These are phyloP conservation scores for Empis livida DNA, from an alignment of 2,888 invertebrate species.

Conservation along the genomic window DNA sequence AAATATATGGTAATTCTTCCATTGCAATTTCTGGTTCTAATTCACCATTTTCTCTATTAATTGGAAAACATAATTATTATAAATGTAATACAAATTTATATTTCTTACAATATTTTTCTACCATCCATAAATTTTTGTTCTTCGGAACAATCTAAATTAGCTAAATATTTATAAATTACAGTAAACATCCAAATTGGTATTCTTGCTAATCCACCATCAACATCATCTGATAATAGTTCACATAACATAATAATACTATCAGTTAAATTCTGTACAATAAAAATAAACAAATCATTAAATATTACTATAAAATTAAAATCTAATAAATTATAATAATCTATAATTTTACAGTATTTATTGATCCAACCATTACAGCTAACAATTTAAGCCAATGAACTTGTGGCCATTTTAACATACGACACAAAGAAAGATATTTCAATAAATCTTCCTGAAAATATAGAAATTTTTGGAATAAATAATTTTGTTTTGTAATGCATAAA, in stretches of 20 bases:
- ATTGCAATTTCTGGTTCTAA: conserved; percentile 14
- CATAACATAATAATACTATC: conserved; percentile 70
- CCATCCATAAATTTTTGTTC: conserved; percentile 18
- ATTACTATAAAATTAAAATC: too few species aligned
- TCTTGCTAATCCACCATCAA: conserved; percentile 69
- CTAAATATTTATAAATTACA: conserved; percentile 45
- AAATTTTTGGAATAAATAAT: too few species aligned
- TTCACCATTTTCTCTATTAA: conserved; percentile 3
- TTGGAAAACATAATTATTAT: neutral
- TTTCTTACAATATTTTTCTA: conserved; percentile 16
- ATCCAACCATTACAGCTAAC: conserved; percentile 57
- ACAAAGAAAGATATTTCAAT: conserved; percentile 54
- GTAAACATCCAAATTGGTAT: conserved; percentile 53
- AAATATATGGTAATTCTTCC: conserved; percentile 14
- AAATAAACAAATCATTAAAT: too few species aligned
- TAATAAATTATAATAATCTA: neutral
- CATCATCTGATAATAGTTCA: conserved; percentile 68
- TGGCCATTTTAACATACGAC: conserved; percentile 35
- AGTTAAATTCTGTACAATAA: conserved; percentile 46
- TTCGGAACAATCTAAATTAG: conserved; percentile 37
- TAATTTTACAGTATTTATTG: conserved; percentile 45
- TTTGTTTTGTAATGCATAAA: too few species aligned
- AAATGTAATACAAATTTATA: neutral
- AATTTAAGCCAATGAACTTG: conserved; percentile 59
- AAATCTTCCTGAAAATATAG: conserved; percentile 17